phyloP scores from a whole-genome alignment of 2,113 vertebrate species.

The Epinephelus moara region DNA sequence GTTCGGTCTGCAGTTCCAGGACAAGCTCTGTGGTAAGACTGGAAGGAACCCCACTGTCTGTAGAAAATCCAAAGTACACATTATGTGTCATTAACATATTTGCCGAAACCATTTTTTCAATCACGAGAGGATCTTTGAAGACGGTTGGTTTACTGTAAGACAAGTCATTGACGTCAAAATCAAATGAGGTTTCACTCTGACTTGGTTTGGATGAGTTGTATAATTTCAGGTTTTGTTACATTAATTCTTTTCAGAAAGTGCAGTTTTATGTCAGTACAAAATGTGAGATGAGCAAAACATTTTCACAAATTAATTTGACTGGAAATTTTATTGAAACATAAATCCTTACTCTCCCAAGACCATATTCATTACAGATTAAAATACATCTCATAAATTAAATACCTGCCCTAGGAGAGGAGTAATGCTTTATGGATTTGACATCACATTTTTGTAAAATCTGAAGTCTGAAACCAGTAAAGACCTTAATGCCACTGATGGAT shows the following conservation, averaged over 20 bases:
- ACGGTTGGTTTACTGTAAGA: neutral
- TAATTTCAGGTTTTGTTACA: neutral
- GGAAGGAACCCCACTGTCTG: neutral
- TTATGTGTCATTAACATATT: neutral
- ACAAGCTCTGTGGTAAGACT: conserved; percentile 93
- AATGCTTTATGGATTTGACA: conserved; percentile 15
- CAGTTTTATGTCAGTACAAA: neutral
- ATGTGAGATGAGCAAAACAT: neutral
- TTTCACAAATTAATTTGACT: neutral
- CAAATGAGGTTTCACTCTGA: neutral
- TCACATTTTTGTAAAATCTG: conserved; percentile 16
- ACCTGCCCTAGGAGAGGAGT: neutral
- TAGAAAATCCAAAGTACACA: neutral
- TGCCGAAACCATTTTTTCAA: neutral
- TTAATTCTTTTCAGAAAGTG: neutral
- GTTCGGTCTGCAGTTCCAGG: conserved; percentile 95
- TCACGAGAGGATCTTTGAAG: neutral
- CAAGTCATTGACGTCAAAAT: neutral
- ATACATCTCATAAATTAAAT: neutral
- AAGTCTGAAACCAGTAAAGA: neutral
- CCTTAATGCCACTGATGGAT: neutral
- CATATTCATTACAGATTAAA: neutral
- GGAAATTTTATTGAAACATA: neutral
- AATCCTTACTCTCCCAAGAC: neutral
- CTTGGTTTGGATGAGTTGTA: neutral